Conservation (phyloP, 2,888 invertebrate genomes). For the Lathronympha strigana region DNA sequence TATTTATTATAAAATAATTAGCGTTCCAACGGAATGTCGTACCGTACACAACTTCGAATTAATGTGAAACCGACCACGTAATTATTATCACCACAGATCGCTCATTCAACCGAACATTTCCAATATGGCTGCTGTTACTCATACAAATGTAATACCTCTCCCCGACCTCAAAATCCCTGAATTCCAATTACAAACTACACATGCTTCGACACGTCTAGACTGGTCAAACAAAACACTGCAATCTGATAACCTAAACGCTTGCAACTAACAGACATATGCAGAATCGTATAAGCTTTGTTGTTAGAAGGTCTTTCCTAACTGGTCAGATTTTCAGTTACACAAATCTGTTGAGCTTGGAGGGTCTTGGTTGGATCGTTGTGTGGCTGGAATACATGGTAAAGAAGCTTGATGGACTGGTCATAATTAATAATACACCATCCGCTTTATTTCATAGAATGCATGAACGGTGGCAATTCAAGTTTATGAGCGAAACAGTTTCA, state of each 20-base stretch:
- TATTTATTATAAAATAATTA: no score
- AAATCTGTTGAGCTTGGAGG: not conserved
- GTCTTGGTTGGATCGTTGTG: not conserved
- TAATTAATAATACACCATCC: no score
- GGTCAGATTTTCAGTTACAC: conserved; percentile 1
- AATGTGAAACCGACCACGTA: no score
- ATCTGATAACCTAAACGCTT: conserved; percentile 23
- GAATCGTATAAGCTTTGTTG: conserved; percentile 8
- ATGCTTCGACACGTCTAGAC: conserved; percentile 36
- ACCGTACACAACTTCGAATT: no score
- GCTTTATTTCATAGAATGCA: no score
- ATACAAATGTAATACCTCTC: not conserved
- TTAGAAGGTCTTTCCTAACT: conserved; percentile 7
- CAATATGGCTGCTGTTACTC: not conserved
- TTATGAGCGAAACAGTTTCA: no score
- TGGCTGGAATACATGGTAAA: not conserved
- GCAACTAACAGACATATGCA: conserved; percentile 16
- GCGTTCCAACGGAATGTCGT: no score
- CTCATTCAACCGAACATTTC: not conserved
- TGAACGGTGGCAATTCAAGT: no score
- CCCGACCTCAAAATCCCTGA: not conserved
- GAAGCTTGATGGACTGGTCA: not conserved
- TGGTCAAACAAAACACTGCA: conserved; percentile 31
- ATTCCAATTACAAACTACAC: conserved; percentile 21
- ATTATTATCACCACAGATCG: not conserved